Conservation (phyloP, 2,113 vertebrate genomes). For the Phycodurus eques region DNA sequence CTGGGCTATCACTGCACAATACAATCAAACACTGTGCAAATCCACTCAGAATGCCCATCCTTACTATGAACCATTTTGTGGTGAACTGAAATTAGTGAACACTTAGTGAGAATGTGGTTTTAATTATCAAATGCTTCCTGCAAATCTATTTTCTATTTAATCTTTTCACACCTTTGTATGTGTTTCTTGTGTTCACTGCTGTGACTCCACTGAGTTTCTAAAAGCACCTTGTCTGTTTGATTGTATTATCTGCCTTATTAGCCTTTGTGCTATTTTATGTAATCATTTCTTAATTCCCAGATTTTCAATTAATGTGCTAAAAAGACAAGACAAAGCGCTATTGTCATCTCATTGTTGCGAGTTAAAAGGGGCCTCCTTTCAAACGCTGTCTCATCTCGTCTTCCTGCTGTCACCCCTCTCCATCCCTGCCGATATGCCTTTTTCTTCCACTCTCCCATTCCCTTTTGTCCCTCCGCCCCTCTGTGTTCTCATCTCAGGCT, state of each 20-base stretch:
- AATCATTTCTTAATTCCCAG: conserved; percentile 62
- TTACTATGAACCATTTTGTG: not conserved
- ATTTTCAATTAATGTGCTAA: conserved; percentile 68
- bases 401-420: conserved; percentile 22
- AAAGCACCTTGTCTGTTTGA: conserved; percentile 35
- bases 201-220: conserved; percentile 40
- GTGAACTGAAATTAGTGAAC: not conserved
- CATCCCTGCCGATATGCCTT: conserved; percentile 28
- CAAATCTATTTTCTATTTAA: conserved; percentile 23
- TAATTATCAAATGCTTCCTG: not conserved
- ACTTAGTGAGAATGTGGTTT: not conserved
- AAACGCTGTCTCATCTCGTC: conserved; percentile 30
- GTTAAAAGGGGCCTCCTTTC: conserved; percentile 51
- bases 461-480: conserved; percentile 22
- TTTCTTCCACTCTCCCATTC: conserved; percentile 19
- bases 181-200: conserved; percentile 31
- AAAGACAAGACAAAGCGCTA: conserved; percentile 64
- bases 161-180: conserved; percentile 48
- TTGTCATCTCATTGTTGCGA: conserved; percentile 64
- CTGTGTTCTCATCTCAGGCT: conserved; percentile 76
- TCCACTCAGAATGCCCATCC: not conserved
- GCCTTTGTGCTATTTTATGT: conserved; percentile 57
- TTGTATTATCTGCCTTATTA: conserved; percentile 62
- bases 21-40: not conserved
- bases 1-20: not conserved